Conservation (phyloP, 2,797 vertebrate genomes). For the Fratercula arctica region DNA sequence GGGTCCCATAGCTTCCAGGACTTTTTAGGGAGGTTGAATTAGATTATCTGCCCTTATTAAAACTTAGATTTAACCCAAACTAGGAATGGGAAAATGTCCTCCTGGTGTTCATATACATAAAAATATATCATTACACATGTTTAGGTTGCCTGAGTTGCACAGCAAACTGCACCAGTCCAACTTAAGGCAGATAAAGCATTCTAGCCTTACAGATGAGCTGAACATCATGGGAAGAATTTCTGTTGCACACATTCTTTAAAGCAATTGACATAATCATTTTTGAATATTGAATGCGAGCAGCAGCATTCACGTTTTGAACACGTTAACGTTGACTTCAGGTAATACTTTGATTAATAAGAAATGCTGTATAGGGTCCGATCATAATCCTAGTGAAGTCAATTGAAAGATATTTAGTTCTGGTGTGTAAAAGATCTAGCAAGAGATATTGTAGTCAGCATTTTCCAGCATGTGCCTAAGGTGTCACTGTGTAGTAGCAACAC, state of each 20-base stretch:
- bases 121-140: background rate
- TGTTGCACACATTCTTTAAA: background rate
- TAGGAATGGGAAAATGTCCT: constrained; percentile 4
- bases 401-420: background rate
- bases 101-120: background rate
- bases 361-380: accelerated
- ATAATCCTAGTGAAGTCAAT: background rate
- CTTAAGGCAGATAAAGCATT: background rate
- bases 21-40: constrained; percentile 55
- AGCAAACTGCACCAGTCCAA: background rate
- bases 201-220: background rate
- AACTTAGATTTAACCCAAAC: constrained; percentile 49
- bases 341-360: background rate
- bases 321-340: background rate
- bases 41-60: constrained; percentile 59
- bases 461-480: background rate
- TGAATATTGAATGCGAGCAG: background rate
- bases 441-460: background rate
- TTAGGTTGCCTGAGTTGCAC: background rate
- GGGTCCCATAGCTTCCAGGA: constrained; percentile 24
- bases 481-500: background rate
- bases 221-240: background rate
- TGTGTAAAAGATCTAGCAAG: background rate
- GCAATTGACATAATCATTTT: background rate
- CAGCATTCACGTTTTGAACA: background rate